Evolutionary conservation across 2,113 vertebrate species (phyloP).

Genomic region (Meleagris gallopavo): DNA sequence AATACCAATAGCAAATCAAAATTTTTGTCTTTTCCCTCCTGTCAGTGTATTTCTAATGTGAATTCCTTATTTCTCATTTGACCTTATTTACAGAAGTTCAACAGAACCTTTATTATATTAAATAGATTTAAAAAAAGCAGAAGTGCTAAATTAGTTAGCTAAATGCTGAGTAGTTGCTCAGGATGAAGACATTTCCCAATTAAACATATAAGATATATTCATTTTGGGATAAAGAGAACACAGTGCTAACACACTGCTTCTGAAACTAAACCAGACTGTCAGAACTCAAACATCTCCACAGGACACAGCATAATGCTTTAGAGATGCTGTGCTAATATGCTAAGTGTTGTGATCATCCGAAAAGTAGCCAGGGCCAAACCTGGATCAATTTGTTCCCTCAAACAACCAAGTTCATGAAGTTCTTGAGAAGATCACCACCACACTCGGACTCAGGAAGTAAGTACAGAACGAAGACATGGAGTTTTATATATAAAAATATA

Average conservation of each 20-base stretch:
- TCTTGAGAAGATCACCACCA: not conserved
- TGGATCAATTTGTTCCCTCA: not conserved
- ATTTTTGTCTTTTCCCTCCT: not conserved
- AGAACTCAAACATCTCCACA: not conserved
- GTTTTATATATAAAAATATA: not conserved
- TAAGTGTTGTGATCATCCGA: constrained; percentile 9
- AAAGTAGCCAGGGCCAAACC: not conserved
- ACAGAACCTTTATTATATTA: not conserved
- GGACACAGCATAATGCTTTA: fast-evolving
- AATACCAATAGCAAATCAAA: not conserved
- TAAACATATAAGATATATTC: not conserved
- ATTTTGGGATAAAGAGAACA: not conserved
- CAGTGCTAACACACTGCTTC: not conserved
- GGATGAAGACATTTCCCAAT: not conserved
- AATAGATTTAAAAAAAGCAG: not conserved
- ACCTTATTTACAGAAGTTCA: not conserved
- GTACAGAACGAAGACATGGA: not conserved
- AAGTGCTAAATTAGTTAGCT: not conserved
- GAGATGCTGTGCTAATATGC: not conserved
- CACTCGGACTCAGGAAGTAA: not conserved
- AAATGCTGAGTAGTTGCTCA: not conserved
- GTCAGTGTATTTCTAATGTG: not conserved
- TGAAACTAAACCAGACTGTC: not conserved
- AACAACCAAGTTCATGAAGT: not conserved
- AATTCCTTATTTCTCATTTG: not conserved